These are phyloP conservation scores for Lepus europaeus DNA, from an alignment of 2,113 vertebrate genomes.

Conservation along the genomic window DNA sequence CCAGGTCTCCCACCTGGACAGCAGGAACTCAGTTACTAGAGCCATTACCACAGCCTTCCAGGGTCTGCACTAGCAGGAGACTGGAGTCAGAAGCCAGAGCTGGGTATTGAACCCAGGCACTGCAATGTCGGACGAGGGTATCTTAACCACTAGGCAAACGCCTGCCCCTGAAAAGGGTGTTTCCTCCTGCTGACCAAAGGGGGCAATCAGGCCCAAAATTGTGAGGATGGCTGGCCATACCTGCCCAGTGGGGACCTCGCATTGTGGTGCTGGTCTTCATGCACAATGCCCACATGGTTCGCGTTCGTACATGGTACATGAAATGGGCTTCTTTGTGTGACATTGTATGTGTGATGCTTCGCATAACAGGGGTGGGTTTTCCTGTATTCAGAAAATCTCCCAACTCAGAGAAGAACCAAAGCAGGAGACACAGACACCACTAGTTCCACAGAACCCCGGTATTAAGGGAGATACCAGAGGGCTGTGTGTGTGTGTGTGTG, in stretches of 20 bases:
- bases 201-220: background rate
- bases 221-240: background rate
- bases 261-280: background rate
- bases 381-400: background rate
- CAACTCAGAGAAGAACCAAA: background rate
- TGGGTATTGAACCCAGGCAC: no score
- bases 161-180: background rate
- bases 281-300: no score
- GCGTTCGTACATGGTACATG: rapidly evolving
- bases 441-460: background rate
- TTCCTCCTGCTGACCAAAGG: background rate
- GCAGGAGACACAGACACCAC: background rate
- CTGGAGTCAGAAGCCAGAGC: no score
- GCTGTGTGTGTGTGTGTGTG: background rate
- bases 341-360: background rate
- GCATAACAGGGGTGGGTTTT: background rate
- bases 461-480: background rate
- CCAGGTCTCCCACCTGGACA: no score
- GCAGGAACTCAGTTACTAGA: no score
- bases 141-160: no score
- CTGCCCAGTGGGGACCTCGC: rapidly evolving
- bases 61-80: no score
- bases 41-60: no score
- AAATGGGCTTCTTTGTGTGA: background rate
- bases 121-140: no score